Conservation (phyloP, 2,113 vertebrate species). For the Periophthalmodon schlosseri region DNA sequence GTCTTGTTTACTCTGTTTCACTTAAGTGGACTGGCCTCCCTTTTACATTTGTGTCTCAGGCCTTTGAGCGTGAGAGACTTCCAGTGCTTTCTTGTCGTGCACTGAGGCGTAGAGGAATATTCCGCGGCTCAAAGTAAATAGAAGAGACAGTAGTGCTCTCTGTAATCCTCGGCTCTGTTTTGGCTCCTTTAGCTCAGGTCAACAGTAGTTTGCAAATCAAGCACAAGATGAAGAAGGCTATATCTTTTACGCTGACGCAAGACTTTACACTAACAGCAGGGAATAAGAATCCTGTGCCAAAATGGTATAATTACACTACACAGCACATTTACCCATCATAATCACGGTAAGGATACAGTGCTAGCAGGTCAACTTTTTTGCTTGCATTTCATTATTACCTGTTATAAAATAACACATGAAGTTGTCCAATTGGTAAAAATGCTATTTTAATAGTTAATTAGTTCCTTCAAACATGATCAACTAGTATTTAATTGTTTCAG, state of each 20-base stretch:
- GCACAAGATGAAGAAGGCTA: constrained; percentile 8
- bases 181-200: constrained; percentile 14
- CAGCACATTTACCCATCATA: background rate
- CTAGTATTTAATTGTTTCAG: background rate
- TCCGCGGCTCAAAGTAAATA: constrained; percentile 64
- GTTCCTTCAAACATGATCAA: background rate
- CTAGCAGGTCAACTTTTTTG: no score
- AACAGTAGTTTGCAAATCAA: constrained; percentile 20
- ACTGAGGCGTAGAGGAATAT: constrained; percentile 68
- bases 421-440: background rate
- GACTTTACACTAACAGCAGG: constrained; percentile 19
- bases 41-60: constrained; percentile 44
- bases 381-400: background rate
- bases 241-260: constrained; percentile 18
- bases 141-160: constrained; percentile 67
- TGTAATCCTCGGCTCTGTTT: constrained; percentile 3
- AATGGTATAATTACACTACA: constrained; percentile 3
- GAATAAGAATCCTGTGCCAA: constrained; percentile 12
- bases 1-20: constrained; percentile 45
- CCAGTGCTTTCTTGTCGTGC: constrained; percentile 57
- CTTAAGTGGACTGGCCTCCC: constrained; percentile 27
- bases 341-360: background rate
- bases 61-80: constrained; percentile 26
- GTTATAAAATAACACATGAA: background rate
- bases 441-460: background rate